Conservation (phyloP, 2,888 invertebrate genomes). For the Pammene aurita region DNA sequence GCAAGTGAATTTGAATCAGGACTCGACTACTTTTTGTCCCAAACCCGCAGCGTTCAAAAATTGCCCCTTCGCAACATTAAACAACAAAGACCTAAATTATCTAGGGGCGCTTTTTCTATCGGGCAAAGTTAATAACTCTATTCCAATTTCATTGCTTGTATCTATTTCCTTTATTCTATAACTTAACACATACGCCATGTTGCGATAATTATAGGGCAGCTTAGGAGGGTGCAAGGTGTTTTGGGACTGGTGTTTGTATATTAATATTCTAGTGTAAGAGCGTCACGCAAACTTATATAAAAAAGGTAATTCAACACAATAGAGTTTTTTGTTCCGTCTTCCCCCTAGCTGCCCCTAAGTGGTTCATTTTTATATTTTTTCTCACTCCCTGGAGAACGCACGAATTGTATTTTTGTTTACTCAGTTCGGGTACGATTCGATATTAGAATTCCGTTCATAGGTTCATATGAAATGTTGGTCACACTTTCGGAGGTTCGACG, state of each 20-base stretch:
- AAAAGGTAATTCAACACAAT: conserved; percentile 54
- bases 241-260: conserved; percentile 56
- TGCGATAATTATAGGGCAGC: conserved; percentile 56
- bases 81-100: conserved; percentile 44
- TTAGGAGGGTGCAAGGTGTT: conserved; percentile 53
- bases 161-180: conserved; percentile 39
- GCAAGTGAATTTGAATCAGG: conserved; percentile 15
- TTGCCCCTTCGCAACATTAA: conserved; percentile 32
- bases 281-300: conserved; percentile 55
- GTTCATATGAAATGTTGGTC: conserved; percentile 38
- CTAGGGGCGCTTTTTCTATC: conserved; percentile 33
- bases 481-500: conserved; percentile 22
- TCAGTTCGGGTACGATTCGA: conserved; percentile 41
- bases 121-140: conserved; percentile 39
- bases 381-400: conserved; percentile 41
- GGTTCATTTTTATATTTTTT: conserved; percentile 47
- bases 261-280: conserved; percentile 58
- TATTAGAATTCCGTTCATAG: conserved; percentile 42
- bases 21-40: conserved; percentile 16
- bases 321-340: conserved; percentile 49
- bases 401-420: conserved; percentile 42
- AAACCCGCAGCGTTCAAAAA: conserved; percentile 26
- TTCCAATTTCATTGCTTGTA: conserved; percentile 41
- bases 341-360: conserved; percentile 49
- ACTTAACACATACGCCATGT: conserved; percentile 49